These are phyloP conservation scores for Ips nitidus DNA, from an alignment of 1,140 invertebrate species.

Conservation along the genomic window DNA sequence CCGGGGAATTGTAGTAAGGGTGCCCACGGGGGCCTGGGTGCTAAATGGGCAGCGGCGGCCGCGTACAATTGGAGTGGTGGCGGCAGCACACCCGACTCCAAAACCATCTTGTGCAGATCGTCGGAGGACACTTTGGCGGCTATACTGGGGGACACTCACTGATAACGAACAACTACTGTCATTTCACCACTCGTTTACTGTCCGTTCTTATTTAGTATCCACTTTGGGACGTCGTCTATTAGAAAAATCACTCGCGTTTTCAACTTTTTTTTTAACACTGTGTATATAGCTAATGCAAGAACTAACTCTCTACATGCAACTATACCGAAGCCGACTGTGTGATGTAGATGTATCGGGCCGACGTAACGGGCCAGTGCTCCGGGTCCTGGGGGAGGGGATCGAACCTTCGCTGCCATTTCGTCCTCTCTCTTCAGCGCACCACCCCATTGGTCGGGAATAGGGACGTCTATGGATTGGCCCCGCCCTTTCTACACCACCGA, in stretches of 20 bases:
- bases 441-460: slow-evolving; percentile 27
- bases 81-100: slow-evolving; percentile 51
- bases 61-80: slow-evolving; percentile 51
- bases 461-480: slow-evolving; percentile 31
- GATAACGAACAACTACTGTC: neutral
- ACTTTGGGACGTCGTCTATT: neutral
- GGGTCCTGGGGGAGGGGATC: neutral
- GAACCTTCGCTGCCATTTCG: neutral
- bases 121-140: slow-evolving; percentile 37
- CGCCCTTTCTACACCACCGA: slow-evolving; percentile 39
- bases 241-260: slow-evolving; percentile 28
- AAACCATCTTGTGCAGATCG: slow-evolving; percentile 47
- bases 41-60: slow-evolving; percentile 48
- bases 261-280: neutral
- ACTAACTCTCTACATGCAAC: slow-evolving; percentile 13
- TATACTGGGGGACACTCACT: slow-evolving; percentile 14
- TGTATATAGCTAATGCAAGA: neutral
- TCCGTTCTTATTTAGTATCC: slow-evolving; percentile 8
- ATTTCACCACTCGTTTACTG: slow-evolving; percentile 22
- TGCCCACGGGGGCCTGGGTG: slow-evolving; percentile 51
- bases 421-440: neutral
- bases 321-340: slow-evolving; percentile 22
- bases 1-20: slow-evolving; percentile 51
- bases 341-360: no score
- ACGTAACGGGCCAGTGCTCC: slow-evolving; percentile 22